Evolutionary conservation across 2,797 vertebrate species (phyloP), one percentile per base, ranked within the genome.

Genomic region (Eremophila alpestris): DNA sequence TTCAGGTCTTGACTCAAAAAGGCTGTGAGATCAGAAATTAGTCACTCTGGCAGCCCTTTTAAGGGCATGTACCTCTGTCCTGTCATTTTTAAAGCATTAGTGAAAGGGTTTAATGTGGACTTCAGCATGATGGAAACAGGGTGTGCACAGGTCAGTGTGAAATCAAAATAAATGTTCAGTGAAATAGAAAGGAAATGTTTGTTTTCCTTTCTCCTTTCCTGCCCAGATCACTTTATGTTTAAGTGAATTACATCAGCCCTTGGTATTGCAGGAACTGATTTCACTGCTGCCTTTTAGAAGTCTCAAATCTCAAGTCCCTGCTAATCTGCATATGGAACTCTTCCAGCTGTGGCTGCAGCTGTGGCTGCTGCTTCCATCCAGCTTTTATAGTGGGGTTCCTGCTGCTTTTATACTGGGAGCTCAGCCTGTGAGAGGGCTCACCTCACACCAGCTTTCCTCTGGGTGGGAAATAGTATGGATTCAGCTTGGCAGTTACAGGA

Each of bases 201-300:
- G 38, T 70, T 89, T 84, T 52, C 56, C 64, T 90, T 79, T 85
- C 34, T 60, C 26, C 20, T 96, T 83, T 74, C 62, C 68, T 69
- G 24, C 21, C 23, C 21, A 30, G 32, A 48, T 87, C 24, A 41
- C 21, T 38, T 78, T 46, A 13, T 12, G 19, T 81, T 71, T 81
- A 68, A 91, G 46, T 73, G 60, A 10, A 6, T 91, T 58, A 59
- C 54, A 85, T 79, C 83, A 87, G 68, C 63, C 4, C 4, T 76
- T 56, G n/a, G 16, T 60, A 48, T 56, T 79, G 63, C 75, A 90
- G 68, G 85, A 93, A 55, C 63, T 94, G 79, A 89, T 87, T 87
- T 94, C 63, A 62, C 29, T 60, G 52, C 69, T 83, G 62, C 65
- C 45, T 94, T 89, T 78, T 38, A 10, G 21, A 60, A 79, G 24